Percentiles rank a stretch among this genome's conserved stretches.
These are phyloP conservation scores for Lordiphosa andalusiaca DNA, from an alignment of 2,888 invertebrate genomes.

Conservation along the genomic window DNA sequence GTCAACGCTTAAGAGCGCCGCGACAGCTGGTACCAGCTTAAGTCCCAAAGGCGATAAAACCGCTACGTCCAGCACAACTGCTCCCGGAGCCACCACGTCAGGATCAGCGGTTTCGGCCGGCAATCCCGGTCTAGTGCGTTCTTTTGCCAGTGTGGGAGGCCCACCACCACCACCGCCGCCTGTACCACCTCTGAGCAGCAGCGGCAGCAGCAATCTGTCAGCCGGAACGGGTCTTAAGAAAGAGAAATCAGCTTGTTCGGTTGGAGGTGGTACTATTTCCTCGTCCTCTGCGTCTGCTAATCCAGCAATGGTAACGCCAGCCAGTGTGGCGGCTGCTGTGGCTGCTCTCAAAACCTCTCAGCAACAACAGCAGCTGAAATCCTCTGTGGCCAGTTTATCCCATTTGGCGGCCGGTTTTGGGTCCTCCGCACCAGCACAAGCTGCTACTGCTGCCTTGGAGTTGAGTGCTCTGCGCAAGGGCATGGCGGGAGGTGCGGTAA, in stretches of 20 bases:
- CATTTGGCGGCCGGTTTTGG: conserved; percentile 59
- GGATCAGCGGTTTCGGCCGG: conserved; percentile 10
- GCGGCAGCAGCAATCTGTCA: conserved; percentile 29
- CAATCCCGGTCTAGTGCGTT: conserved; percentile 39
- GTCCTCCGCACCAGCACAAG: conserved; percentile 41
- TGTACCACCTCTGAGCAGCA: conserved; percentile 80
- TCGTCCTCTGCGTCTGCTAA: conserved; percentile 5
- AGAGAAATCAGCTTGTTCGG: conserved; percentile 23
- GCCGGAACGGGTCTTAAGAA: conserved; percentile 23
- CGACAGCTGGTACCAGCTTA: conserved; percentile 79
- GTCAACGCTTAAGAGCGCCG: conserved; percentile 89
- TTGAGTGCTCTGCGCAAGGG: conserved; percentile 72
- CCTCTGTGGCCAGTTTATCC: conserved; percentile 61
- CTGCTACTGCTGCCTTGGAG: conserved; percentile 46
- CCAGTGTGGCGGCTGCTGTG: conserved; percentile 49
- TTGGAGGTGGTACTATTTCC: conserved; percentile 13
- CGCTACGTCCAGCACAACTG: conserved; percentile 13
- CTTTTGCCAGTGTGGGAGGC: conserved; percentile 33
- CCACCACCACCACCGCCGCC: conserved; percentile 63
- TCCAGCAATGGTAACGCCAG: conserved; percentile 29
- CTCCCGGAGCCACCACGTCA: conserved; percentile 18
- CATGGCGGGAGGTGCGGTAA: conserved; percentile 77
- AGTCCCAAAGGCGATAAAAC: conserved; percentile 76
- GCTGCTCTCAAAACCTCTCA: conserved; percentile 60
- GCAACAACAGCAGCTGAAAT: conserved; percentile 57